These are phyloP conservation scores for Porites cylindrica DNA, from an alignment of 92 coral and sea anemone genomes.

Conservation along the genomic window DNA sequence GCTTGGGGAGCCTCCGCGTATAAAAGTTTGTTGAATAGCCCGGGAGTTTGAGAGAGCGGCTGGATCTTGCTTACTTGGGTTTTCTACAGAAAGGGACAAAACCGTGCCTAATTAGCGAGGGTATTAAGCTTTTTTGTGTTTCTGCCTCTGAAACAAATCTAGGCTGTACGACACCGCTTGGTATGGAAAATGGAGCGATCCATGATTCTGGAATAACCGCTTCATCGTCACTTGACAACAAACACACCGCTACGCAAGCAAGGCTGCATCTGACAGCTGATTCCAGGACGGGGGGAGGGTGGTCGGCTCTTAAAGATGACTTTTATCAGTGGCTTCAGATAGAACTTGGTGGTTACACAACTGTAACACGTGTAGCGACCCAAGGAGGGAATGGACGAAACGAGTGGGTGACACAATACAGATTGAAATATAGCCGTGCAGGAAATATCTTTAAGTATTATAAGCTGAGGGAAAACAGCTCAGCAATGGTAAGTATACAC, in stretches of 20 bases:
- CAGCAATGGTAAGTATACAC: constrained; percentile 2
- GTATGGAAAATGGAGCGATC: not conserved
- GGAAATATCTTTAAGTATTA: not conserved
- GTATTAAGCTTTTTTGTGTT: too few relatives aligned
- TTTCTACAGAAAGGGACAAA: not conserved
- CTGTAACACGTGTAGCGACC: not conserved
- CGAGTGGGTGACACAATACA: not conserved
- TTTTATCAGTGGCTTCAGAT: not conserved
- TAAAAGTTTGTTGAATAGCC: not conserved
- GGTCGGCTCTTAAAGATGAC: not conserved
- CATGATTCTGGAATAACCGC: not conserved
- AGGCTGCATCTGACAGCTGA: not conserved
- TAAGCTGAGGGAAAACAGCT: not conserved
- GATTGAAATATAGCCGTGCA: not conserved
- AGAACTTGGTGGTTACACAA: not conserved
- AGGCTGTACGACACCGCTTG: not conserved
- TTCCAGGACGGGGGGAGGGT: not conserved
- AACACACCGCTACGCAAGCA: not conserved
- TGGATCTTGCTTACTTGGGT: not conserved
- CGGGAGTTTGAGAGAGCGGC: not conserved
- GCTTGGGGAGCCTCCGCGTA: not conserved
- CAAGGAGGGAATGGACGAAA: not conserved
- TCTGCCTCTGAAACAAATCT: not conserved
- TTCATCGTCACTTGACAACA: not conserved
- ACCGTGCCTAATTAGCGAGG: not conserved